phyloP scores from a whole-genome alignment of 2,888 invertebrate genomes.

The Cryptus viduatorius region DNA sequence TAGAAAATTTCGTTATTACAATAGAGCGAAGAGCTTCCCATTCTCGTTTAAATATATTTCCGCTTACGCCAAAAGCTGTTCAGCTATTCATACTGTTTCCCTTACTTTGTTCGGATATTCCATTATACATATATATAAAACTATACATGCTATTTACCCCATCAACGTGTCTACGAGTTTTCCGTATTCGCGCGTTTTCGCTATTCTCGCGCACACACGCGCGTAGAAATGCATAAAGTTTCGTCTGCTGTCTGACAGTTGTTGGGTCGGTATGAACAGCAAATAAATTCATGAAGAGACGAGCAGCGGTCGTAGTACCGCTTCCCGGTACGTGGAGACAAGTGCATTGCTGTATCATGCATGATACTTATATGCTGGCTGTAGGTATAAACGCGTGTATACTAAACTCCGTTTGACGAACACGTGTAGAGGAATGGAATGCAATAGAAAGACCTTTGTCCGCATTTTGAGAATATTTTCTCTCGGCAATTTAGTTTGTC shows the following conservation, averaged over 20 bases:
- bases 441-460: constrained; percentile 22
- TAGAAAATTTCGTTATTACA: not conserved
- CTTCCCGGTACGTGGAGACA: constrained; percentile 38
- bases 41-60: too few relatives aligned
- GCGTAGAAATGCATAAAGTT: constrained; percentile 54
- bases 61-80: not conserved
- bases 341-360: constrained; percentile 30
- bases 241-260: constrained; percentile 39
- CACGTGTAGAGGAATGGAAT: constrained; percentile 25
- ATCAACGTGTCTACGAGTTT: constrained; percentile 20
- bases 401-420: constrained; percentile 41
- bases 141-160: constrained; percentile 44
- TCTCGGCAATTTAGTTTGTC: not conserved
- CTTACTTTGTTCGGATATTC: constrained; percentile 32
- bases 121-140: constrained; percentile 25
- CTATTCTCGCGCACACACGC: constrained; percentile 29
- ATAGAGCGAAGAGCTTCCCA: not conserved
- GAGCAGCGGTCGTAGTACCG: constrained; percentile 35
- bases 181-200: constrained; percentile 8
- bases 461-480: too few relatives aligned
- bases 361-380: constrained; percentile 31
- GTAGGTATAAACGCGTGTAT: constrained; percentile 9
- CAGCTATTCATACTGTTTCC: not conserved
- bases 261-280: constrained; percentile 39
- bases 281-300: constrained; percentile 63